Base-by-base conservation (phyloP, 2,888 invertebrate species). In the Agapostemon virescens region DNA sequence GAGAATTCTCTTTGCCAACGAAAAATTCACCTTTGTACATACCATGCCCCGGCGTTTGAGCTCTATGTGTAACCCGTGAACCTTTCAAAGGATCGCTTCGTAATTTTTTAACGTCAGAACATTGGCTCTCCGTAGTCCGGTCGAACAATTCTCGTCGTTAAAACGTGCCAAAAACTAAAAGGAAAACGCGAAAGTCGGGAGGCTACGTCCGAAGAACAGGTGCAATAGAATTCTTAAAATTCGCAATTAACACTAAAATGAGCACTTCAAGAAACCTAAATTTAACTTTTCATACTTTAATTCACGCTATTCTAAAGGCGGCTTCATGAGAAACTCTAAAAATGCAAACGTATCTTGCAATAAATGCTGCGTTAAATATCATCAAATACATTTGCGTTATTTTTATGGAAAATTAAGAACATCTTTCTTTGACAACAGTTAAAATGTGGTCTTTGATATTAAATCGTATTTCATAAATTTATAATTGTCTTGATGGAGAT, bases 71-170 rank as follows among this genome's bases (percentile, higher is more conserved):
- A 36, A n/a, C 6, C 45, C 40, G 20, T 11, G 42, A n/a, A 40
- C 26, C n/a, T 23, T 30, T 55, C 69, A 33, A n/a, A 52, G 17
- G 36, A 23, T 17, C 9, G 52, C 20, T 40, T 15, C 23, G 52
- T 69, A 33, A 49, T 61, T 70, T 76, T 70, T 78, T 58, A 69
- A 66, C 76, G 49, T 45, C 69, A 13, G 30, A 40, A 38, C 33
- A 38, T 42, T 20, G 5, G n/a, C 36, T 15, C 6, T 17, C 26
- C 26, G 26, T 55, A 2, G 64, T n/a, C 49, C 3, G 3, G 26
- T 2, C 26, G 26, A 49, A 42, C 23, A 23, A 23, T 23, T 45
- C 30, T 40, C 15, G 36, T 36, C 33, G 52, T 58, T 45, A 23
- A 9, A 30, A 58, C 58, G 30, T 36, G 38, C 17, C 6, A 11